Evolutionary conservation across 2,888 invertebrate species (phyloP).

Genomic region (Tridacna gigas): DNA sequence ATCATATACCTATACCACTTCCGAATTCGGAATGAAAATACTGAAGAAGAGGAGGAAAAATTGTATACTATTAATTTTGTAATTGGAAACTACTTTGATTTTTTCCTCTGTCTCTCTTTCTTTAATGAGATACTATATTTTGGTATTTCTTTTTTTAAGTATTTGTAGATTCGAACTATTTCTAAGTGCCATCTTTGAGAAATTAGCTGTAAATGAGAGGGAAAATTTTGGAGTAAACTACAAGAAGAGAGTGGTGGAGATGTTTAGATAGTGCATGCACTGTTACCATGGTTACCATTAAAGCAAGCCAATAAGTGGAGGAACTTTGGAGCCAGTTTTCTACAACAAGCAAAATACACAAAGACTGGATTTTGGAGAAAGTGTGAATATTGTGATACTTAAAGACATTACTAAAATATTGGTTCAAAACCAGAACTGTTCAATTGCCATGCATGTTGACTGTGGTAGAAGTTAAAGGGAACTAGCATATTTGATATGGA

Average conservation of each 20-base stretch:
- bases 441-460: conserved; percentile 15
- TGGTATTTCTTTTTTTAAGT: no score
- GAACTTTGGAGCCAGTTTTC: conserved; percentile 12
- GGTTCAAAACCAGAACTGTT: conserved; percentile 22
- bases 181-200: no score
- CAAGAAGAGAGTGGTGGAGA: not conserved
- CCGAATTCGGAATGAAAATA: conserved; percentile 69
- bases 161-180: no score
- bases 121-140: no score
- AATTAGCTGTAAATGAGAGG: no score
- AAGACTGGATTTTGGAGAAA: not conserved
- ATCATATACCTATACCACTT: conserved; percentile 93
- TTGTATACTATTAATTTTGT: not conserved
- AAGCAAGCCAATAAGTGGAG: conserved; percentile 1
- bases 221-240: no score
- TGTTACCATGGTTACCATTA: conserved; percentile 11
- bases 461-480: conserved; percentile 7
- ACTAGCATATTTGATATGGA: conserved; percentile 24
- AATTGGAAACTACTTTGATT: no score
- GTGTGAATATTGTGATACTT: conserved; percentile 14
- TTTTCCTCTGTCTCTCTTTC: no score
- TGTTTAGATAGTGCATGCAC: conserved; percentile 8
- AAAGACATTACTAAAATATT: conserved; percentile 8
- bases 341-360: conserved; percentile 23
- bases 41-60: not conserved